phyloP scores from a whole-genome alignment of 1,140 invertebrate species.

The Trachelipus rathkii region DNA sequence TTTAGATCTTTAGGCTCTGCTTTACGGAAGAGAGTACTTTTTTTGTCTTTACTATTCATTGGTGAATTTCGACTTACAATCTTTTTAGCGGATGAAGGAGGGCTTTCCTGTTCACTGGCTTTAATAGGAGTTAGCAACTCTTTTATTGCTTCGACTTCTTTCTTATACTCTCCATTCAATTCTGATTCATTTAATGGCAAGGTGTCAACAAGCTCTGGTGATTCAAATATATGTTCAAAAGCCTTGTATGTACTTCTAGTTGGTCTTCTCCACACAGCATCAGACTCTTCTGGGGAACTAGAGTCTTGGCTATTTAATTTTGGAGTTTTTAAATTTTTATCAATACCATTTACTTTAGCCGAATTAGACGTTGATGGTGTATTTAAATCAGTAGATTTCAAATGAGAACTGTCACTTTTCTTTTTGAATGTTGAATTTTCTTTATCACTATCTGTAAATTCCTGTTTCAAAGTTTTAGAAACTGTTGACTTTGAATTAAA shows the following conservation, averaged over 20 bases:
- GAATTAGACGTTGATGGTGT: background rate
- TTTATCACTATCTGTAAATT: slow-evolving; percentile 6
- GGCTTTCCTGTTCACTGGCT: background rate
- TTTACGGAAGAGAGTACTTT: background rate
- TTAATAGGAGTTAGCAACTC: background rate
- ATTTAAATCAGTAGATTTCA: background rate
- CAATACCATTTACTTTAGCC: background rate
- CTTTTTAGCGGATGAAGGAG: background rate
- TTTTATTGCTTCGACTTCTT: background rate
- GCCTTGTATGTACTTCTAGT: slow-evolving; percentile 2
- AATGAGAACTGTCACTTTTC: background rate
- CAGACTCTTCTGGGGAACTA: background rate
- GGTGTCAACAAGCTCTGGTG: background rate
- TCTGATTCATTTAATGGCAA: background rate
- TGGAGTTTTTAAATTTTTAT: background rate
- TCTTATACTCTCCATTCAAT: slow-evolving; percentile 3
- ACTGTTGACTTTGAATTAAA: background rate
- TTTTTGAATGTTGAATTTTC: background rate
- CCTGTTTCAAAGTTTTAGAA: background rate
- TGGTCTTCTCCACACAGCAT: slow-evolving; percentile 2
- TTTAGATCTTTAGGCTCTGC: background rate
- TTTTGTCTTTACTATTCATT: slow-evolving; percentile 2
- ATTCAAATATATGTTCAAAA: background rate
- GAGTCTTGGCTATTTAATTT: background rate
- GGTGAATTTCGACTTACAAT: background rate